Evolutionary conservation across 2,888 invertebrate species (phyloP).

Genomic region (Acanthosepion pharaonis): DNA sequence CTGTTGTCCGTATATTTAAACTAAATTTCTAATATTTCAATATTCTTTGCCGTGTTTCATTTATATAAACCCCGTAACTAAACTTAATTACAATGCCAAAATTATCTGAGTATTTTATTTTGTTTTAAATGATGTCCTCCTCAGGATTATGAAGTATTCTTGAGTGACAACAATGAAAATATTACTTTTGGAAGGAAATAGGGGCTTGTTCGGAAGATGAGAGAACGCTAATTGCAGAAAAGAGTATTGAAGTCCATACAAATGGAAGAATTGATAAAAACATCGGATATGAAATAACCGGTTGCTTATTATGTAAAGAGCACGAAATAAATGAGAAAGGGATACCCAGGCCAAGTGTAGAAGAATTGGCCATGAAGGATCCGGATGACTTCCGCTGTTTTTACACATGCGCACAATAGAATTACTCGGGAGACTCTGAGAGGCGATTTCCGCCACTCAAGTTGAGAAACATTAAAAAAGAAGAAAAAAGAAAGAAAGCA

Average conservation of each 20-base stretch:
- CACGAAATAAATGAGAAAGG: neutral
- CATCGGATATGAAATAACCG: slow-evolving; percentile 15
- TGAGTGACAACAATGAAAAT: neutral
- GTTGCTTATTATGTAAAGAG: neutral
- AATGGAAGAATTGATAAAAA: neutral
- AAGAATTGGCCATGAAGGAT: neutral
- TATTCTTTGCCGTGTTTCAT: neutral
- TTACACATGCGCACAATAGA: neutral
- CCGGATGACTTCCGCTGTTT: slow-evolving; percentile 9
- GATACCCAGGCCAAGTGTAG: neutral
- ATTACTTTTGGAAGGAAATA: neutral
- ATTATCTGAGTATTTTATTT: neutral
- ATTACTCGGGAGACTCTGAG: neutral
- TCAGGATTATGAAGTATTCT: neutral
- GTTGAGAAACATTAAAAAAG: neutral
- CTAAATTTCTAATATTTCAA: neutral
- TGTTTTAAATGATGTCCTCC: neutral
- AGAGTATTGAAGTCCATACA: neutral
- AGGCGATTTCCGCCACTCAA: neutral
- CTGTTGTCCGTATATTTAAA: neutral
- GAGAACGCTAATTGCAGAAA: neutral
- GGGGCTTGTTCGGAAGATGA: neutral
- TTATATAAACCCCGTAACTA: neutral
- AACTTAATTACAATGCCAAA: neutral
- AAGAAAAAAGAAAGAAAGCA: neutral